Evolutionary conservation across 1,140 invertebrate species (phyloP).

Genomic region (Neodiprion lecontei): DNA sequence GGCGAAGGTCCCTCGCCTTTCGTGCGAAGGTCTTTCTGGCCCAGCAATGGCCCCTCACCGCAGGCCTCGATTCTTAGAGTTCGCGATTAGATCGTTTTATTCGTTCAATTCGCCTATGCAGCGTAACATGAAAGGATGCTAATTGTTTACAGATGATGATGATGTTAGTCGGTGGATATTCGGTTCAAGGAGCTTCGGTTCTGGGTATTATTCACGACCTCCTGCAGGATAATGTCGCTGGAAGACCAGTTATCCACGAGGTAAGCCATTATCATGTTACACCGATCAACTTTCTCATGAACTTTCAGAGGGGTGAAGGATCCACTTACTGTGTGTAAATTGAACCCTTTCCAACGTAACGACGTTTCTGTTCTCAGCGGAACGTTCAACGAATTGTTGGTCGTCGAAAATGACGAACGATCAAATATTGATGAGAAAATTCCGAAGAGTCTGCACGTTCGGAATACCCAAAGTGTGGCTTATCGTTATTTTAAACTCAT

Average conservation of each 20-base stretch:
- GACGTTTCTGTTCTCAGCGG: no score
- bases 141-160: conserved; percentile 13
- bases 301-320: not conserved
- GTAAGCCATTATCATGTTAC: conserved; percentile 29
- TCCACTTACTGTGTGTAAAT: not conserved
- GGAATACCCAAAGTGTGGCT: no score
- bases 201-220: conserved; percentile 44
- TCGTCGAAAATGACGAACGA: no score
- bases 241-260: conserved; percentile 45
- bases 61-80: no score
- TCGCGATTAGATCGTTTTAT: no score
- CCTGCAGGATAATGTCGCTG: conserved; percentile 49
- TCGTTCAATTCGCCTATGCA: not conserved
- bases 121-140: not conserved
- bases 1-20: not conserved
- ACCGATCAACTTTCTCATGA: not conserved
- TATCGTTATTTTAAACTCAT: no score
- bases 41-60: no score
- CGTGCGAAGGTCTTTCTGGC: no score
- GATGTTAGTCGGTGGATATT: conserved; percentile 19
- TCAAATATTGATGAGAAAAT: no score
- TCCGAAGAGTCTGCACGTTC: no score
- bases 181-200: conserved; percentile 26
- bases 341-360: conserved; percentile 1
- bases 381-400: no score